Base-by-base conservation (phyloP, 2,888 invertebrate genomes). In the Xestobium rufovillosum region DNA sequence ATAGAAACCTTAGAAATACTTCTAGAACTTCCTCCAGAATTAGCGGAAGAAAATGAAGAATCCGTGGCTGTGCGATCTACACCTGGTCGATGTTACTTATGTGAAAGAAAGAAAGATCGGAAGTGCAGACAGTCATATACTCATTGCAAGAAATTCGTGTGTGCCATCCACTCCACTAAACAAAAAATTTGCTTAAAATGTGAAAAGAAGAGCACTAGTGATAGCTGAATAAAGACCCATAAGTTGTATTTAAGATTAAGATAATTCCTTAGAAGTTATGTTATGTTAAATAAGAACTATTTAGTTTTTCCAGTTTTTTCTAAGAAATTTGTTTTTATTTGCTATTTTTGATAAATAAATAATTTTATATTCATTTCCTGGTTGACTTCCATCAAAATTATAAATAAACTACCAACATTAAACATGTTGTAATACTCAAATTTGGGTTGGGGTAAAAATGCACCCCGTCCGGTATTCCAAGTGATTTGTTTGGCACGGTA, bases 401-500 rank as follows among this genome's bases (percentile, higher is more conserved):
- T 19, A n/a, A n/a, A n/a, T n/a, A n/a, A n/a, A 19, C 23, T 19
- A 8, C 23, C 6, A 19, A 19, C 23, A 19, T 8, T n/a, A 19
- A 19, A 19, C 6, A n/a, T n/a, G n/a, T n/a, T n/a, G n/a, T n/a
- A n/a, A n/a, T n/a, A n/a, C n/a, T n/a, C n/a, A n/a, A n/a, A n/a
- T n/a, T n/a, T n/a, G n/a, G n/a, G 23, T 19, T 8, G 23, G 23
- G 23, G 23, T 19, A 19, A 6, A 19, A 19, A 19, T n/a, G 23
- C n/a, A 19, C 23, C 23, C 23, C 23, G n/a, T n/a, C n/a, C 23
- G 23, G 23, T 19, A 19, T 19, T 19, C 23, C 23, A n/a, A 8
- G 23, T 19, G n/a, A 19, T n/a, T 19, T 19, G n/a, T 19, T 19
- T 8, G 23, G 23, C 23, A 19, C 23, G 23, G 23, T 19, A 19